Base-by-base conservation (phyloP, 92 coral and sea anemone species). In the Galaxea fascicularis region DNA sequence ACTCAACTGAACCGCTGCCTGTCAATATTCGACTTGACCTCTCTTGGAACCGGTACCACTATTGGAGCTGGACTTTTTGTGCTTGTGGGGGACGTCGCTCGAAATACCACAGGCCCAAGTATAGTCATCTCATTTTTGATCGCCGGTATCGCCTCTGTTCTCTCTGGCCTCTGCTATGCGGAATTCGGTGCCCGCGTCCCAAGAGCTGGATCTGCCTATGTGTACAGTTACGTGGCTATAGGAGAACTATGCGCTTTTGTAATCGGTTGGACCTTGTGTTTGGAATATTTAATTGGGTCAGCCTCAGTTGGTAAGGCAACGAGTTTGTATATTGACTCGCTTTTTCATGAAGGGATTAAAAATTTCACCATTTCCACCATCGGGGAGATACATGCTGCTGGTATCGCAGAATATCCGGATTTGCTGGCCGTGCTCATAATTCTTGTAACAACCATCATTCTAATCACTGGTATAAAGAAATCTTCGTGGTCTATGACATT, bases 131-230 rank as follows among this genome's bases (percentile, higher is more conserved):
- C 98, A 10, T 95, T 94, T 79, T 39, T 85, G 1, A 89, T 95
- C 76, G 98, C 98, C 5, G 98, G 93, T 17, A 26, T 93, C 29
- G 98, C 98, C 17, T 93, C 95, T 13, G 82, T 93, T 41, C 89
- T 95, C 11, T 92, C 95, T 6, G 98, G 98, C n/a, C 88, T 96
- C 35, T 96, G 98, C 65, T 96, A 96, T 73, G 98, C 95, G 27
- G 98, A 96, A 87, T 96, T 96, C 22, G 98, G 98, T 26, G 98
- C 98, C 20, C 92, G 98, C 21, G 97, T 96, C 18, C 98, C 98
- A 0, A 94, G 92, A 67, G 98, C 98, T 27, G 98, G 98, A 22
- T 96, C 98, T 11, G 98, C 98, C 4, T 96, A 96, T 63, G 88
- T 92, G 16, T 96, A 94, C 78, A 96, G 98, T 28, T 96, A 96